phyloP scores from a whole-genome alignment of 2,797 vertebrate species.

The Gadopsis marmoratus region DNA sequence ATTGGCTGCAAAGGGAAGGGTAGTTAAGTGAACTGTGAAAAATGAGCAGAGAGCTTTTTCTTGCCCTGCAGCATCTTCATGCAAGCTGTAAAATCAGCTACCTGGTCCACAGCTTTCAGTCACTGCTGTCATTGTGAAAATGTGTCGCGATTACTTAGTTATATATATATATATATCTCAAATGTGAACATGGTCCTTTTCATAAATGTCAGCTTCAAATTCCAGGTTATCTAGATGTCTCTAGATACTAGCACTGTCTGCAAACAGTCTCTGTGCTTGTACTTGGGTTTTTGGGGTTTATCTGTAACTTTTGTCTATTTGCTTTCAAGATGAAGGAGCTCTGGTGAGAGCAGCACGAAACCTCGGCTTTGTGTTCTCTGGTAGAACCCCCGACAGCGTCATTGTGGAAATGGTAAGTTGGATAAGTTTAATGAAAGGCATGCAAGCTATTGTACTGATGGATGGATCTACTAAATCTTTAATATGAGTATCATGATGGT shows the following conservation, averaged over 20 bases:
- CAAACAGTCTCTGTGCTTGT: neutral
- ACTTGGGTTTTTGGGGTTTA: neutral
- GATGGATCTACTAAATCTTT: slow-evolving; percentile 27
- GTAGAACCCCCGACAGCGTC: slow-evolving; percentile 95
- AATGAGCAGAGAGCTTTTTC: slow-evolving; percentile 63
- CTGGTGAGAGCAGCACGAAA: slow-evolving; percentile 94
- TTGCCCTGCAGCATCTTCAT: slow-evolving; percentile 60
- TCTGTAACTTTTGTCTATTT: slow-evolving; percentile 39
- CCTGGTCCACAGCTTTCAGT: slow-evolving; percentile 45
- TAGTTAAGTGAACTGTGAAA: slow-evolving; percentile 73
- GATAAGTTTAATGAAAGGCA: slow-evolving; percentile 26
- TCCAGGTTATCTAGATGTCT: neutral
- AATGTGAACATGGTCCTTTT: slow-evolving; percentile 3
- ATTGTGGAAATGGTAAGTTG: slow-evolving; percentile 92
- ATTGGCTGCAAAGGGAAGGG: slow-evolving; percentile 39
- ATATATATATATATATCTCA: neutral
- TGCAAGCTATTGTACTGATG: slow-evolving; percentile 26
- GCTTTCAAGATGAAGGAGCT: slow-evolving; percentile 92
- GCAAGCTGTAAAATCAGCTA: slow-evolving; percentile 45
- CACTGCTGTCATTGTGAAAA: slow-evolving; percentile 29
- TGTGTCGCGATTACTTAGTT: slow-evolving; percentile 22
- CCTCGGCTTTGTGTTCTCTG: slow-evolving; percentile 95
- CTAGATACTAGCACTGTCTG: neutral
- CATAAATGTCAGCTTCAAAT: slow-evolving; percentile 4
- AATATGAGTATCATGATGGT: neutral